Conservation (phyloP, 1,140 invertebrate genomes). For the Lycorma delicatula region DNA sequence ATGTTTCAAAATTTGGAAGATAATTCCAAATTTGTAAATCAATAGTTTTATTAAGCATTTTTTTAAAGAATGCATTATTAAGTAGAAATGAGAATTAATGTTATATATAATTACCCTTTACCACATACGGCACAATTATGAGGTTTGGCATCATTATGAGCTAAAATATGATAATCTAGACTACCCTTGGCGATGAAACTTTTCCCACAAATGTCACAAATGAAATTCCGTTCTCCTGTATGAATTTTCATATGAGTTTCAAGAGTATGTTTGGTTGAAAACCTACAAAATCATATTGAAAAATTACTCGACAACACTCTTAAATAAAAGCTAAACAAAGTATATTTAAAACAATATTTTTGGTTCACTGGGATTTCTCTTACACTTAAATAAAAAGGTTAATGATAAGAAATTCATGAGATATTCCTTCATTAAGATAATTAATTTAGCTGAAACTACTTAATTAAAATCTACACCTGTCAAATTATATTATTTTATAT, state of each 20-base stretch:
- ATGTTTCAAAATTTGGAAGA: too few relatives aligned
- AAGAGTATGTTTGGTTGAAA: constrained; percentile 24
- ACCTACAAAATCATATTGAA: constrained; percentile 16
- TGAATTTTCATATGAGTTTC: constrained; percentile 27
- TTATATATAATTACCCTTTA: constrained; percentile 16
- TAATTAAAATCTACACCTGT: too few relatives aligned
- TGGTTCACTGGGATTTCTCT: neutral
- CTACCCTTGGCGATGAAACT: constrained; percentile 32
- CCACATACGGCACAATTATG: constrained; percentile 18
- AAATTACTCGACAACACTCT: neutral
- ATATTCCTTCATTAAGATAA: too few relatives aligned
- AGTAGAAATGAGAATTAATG: too few relatives aligned
- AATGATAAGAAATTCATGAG: neutral
- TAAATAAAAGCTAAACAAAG: neutral
- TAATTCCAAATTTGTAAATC: too few relatives aligned
- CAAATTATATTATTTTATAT: too few relatives aligned
- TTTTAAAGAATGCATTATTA: too few relatives aligned
- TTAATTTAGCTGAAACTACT: too few relatives aligned
- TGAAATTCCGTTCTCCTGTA: constrained; percentile 31
- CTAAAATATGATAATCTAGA: constrained; percentile 42
- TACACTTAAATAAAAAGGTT: neutral
- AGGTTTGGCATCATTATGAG: constrained; percentile 48
- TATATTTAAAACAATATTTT: neutral
- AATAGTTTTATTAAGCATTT: too few relatives aligned
- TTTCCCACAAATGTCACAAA: constrained; percentile 35